phyloP scores from a whole-genome alignment of 2,888 invertebrate genomes.

The Capitulum mitella region DNA sequence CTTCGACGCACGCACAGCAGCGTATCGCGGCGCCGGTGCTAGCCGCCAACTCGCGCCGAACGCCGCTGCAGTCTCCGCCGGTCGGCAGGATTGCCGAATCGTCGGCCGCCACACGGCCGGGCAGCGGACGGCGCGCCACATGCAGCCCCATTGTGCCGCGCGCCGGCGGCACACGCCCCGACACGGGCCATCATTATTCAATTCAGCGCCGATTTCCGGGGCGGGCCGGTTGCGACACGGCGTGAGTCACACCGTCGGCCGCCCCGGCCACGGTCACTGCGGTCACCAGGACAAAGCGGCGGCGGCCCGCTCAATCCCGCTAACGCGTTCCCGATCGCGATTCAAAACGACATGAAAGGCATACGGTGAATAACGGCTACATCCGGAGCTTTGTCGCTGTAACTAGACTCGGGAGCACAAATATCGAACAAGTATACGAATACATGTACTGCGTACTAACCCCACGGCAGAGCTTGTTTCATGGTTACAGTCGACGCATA shows the following conservation, averaged over 20 bases:
- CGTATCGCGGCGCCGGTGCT: background rate
- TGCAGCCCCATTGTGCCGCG: background rate
- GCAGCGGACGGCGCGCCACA: background rate
- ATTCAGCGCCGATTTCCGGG: background rate
- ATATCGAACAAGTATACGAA: too few species aligned
- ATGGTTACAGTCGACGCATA: too few species aligned
- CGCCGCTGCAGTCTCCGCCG: background rate
- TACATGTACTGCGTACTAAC: too few species aligned
- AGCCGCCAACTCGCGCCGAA: background rate
- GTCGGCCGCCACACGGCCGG: background rate
- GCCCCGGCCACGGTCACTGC: background rate
- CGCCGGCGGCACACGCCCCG: background rate
- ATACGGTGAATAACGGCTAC: too few species aligned
- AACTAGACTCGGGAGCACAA: too few species aligned
- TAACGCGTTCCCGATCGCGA: too few species aligned
- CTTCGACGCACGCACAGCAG: background rate
- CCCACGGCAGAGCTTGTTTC: too few species aligned
- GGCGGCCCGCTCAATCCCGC: too few species aligned
- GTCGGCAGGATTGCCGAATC: too few species aligned
- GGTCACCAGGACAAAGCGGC: too few species aligned
- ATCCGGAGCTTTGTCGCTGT: too few species aligned
- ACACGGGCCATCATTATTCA: background rate
- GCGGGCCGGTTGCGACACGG: background rate
- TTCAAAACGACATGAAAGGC: too few species aligned
- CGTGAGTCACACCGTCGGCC: background rate